A percentile compares a stretch with the other conserved stretches of the same genome.
Evolutionary conservation across 2,888 invertebrate genomes (phyloP).

Genomic region (Rutpela maculata): DNA sequence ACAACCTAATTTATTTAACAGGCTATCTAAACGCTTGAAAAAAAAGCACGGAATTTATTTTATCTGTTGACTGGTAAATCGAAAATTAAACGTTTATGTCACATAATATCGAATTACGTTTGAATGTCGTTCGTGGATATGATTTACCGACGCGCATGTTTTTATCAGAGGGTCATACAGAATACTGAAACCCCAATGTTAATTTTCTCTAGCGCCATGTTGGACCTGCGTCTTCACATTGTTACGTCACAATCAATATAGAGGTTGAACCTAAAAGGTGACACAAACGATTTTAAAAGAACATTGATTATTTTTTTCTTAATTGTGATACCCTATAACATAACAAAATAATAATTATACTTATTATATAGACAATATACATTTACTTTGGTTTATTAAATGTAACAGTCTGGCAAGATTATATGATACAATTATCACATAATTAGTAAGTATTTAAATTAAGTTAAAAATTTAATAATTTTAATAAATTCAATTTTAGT

Average conservation of each 20-base stretch:
- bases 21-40: background rate
- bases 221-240: conserved; percentile 69
- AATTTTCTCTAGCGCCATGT: conserved; percentile 67
- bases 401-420: no score
- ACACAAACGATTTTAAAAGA: conserved; percentile 55
- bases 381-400: background rate
- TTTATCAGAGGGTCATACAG: conserved; percentile 55
- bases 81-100: conserved; percentile 26
- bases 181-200: conserved; percentile 61
- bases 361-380: background rate
- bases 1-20: background rate
- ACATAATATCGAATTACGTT: conserved; percentile 34
- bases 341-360: background rate
- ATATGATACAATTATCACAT: no score
- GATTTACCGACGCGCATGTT: conserved; percentile 59
- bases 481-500: no score
- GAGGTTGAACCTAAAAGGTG: conserved; percentile 61
- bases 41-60: conserved; percentile 6
- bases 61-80: background rate
- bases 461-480: no score
- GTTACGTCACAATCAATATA: conserved; percentile 73
- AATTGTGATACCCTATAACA: conserved; percentile 6
- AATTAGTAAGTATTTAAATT: no score
- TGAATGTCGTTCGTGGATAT: conserved; percentile 45
- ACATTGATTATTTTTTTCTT: conserved; percentile 55